Base-by-base conservation (phyloP, 2,888 invertebrate genomes). In the Blera fallax region DNA sequence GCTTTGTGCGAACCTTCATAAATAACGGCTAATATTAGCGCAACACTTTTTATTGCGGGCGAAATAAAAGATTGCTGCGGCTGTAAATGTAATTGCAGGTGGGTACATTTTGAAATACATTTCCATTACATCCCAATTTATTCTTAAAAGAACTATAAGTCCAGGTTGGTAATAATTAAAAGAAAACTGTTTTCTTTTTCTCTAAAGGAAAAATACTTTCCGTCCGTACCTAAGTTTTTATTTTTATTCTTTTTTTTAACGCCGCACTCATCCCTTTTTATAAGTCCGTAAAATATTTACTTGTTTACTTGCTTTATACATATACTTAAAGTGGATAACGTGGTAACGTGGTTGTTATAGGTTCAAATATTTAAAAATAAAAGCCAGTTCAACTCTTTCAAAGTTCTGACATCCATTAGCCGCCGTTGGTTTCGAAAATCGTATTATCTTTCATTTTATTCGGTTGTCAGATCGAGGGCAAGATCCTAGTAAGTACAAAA, bases 1-100 rank as follows among this genome's bases (percentile, higher is more conserved):
- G 70, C 76, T 40, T 48, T 29, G 50, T 43, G 34, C 40, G 24
- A 40, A 77, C 81, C 67, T 81, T 60, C 58, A 76, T 85, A 85
- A 85, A 85, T 85, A 77, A 81, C 58, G 48, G 34, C 76, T 65
- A 48, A 77, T 72, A 77, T 77, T 76, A 81, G 76, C 81, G 70
- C 40, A 85, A 81, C 67, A 72, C 52, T 81, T 81, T 84, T 84
- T 70, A 85, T 81, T 70, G 54, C 37, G 40, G 69, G 48, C 34
- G 43, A 74, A 65, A 58, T 84, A 56, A 69, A 69, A 74, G 79
- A 79, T 74, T 79, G 79, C 27, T 58, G 45, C 65, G 65, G 27
- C 50, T 52, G 60, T 54, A 11, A 54, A 69, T 54, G 54, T 29
- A 16, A 40, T 40, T 34, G 43, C 21, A 32, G 21, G 50, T 37